Evolutionary conservation across 2,113 vertebrate species (phyloP).

Genomic region (Anolis carolinensis): DNA sequence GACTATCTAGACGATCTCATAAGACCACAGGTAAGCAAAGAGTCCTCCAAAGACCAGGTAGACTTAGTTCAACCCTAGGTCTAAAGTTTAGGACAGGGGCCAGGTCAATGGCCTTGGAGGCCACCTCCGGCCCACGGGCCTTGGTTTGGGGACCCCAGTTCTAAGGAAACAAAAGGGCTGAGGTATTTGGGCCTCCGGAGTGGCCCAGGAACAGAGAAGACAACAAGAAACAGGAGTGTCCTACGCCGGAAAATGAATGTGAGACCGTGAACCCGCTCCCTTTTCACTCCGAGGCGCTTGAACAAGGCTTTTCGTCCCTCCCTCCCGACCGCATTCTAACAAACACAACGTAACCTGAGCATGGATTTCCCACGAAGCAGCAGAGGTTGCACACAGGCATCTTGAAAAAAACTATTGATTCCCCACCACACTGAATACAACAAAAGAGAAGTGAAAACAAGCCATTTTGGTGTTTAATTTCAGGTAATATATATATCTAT

Average conservation of each 20-base stretch:
- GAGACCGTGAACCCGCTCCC: too few relatives aligned
- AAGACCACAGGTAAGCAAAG: too few relatives aligned
- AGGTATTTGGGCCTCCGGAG: neutral
- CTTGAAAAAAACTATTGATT: too few relatives aligned
- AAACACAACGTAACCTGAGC: slow-evolving; percentile 29
- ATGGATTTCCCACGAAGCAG: neutral
- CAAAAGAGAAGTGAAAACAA: slow-evolving; percentile 4
- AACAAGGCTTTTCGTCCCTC: neutral
- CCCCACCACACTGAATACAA: neutral
- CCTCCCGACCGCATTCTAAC: neutral
- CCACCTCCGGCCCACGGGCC: too few relatives aligned
- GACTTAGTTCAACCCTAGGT: too few relatives aligned
- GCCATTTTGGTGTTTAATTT: slow-evolving; percentile 20
- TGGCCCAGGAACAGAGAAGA: neutral
- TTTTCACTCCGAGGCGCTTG: too few relatives aligned
- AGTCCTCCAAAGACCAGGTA: too few relatives aligned
- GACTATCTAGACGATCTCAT: too few relatives aligned
- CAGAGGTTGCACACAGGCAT: neutral
- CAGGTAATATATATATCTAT: neutral
- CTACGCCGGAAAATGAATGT: neutral
- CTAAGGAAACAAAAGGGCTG: neutral
- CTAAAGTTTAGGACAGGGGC: too few relatives aligned
- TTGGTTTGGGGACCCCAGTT: too few relatives aligned
- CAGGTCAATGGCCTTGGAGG: too few relatives aligned
- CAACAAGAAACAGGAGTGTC: neutral